Evolutionary conservation across 2,113 vertebrate genomes (phyloP).

Genomic region (Apteryx owenii): DNA sequence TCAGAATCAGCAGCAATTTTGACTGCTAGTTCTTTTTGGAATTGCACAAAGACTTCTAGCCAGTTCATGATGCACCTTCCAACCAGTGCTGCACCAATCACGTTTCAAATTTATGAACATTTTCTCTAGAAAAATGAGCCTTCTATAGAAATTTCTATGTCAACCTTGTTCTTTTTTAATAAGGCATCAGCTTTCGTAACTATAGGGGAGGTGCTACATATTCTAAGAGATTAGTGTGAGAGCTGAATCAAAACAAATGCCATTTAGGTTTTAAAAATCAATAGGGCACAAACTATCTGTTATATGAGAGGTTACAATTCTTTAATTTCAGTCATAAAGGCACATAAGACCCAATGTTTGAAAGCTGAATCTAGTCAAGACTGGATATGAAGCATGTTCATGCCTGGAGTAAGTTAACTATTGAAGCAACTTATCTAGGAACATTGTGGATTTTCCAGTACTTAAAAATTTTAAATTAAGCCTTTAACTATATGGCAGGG

Average conservation of each 20-base stretch:
- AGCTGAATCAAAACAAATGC: background rate
- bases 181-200: background rate
- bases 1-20: background rate
- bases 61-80: background rate
- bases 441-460: background rate
- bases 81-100: background rate
- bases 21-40: background rate
- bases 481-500: background rate
- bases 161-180: background rate
- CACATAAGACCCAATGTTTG: background rate
- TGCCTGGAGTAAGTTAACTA: background rate
- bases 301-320: background rate
- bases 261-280: background rate
- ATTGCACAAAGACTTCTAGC: background rate
- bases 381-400: background rate
- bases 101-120: background rate
- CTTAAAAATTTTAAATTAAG: background rate
- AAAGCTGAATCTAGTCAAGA: background rate
- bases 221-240: background rate
- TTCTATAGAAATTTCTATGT: background rate
- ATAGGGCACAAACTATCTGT: accelerated
- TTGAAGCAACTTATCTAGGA: background rate
- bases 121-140: background rate
- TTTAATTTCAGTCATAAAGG: background rate
- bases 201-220: background rate